A percentile compares a stretch with the other conserved stretches of the same genome.
phyloP scores from a whole-genome alignment of 2,113 vertebrate genomes.

The Egretta garzetta region DNA sequence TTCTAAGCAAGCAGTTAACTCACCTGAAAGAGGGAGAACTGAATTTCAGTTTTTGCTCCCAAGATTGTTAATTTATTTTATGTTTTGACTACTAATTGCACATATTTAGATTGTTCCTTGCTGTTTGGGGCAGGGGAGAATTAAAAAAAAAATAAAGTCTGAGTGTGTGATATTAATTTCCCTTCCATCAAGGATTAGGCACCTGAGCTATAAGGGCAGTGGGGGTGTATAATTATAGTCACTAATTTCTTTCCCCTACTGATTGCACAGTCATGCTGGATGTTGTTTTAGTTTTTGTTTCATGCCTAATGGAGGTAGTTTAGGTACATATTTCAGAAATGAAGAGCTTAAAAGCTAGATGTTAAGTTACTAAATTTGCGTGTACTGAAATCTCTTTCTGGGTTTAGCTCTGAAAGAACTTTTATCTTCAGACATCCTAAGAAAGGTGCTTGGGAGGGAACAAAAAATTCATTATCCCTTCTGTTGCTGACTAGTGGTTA shows the following conservation, averaged over 20 bases:
- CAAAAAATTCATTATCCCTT: not conserved
- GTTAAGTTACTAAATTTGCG: not conserved
- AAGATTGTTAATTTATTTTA: not conserved
- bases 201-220: not conserved
- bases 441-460: not conserved
- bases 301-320: not conserved
- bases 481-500: not conserved
- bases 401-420: not conserved
- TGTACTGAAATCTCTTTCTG: not conserved
- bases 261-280: not conserved
- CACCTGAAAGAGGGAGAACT: not conserved
- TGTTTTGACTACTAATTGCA: not conserved
- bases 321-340: not conserved
- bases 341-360: not conserved
- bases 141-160: no score
- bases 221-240: not conserved
- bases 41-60: not conserved
- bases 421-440: not conserved
- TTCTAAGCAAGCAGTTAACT: not conserved
- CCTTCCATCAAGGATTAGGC: not conserved
- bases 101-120: not conserved
- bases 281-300: not conserved
- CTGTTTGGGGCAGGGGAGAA: fast-evolving
- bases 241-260: not conserved
- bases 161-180: not conserved